Conservation (phyloP, 2,113 vertebrate genomes). For the Argyrosomus japonicus region DNA sequence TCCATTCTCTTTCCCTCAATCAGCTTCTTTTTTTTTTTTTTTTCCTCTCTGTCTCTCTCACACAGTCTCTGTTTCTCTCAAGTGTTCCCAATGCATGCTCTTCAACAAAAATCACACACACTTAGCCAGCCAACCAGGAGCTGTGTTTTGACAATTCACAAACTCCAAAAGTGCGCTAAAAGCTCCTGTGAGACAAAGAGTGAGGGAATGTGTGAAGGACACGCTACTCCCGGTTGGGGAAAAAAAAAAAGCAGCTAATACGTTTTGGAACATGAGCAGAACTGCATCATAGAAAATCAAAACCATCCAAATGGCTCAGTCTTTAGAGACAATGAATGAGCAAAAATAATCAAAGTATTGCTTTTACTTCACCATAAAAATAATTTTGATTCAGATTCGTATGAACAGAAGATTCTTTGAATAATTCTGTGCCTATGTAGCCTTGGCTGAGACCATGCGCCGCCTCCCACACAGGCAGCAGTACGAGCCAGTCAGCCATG, state of each 20-base stretch:
- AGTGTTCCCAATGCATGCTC: conserved; percentile 54
- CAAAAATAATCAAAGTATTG: conserved; percentile 24
- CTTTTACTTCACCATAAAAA: conserved; percentile 8
- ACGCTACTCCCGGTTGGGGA: background rate
- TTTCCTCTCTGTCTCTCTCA: background rate
- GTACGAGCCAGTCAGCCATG: conserved; percentile 22
- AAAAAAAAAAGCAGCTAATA: conserved; percentile 11
- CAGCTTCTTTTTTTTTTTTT: background rate
- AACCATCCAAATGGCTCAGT: background rate
- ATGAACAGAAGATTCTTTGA: conserved; percentile 23
- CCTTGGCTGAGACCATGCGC: conserved; percentile 15
- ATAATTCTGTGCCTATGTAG: conserved; percentile 17
- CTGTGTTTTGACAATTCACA: conserved; percentile 39
- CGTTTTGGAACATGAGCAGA: conserved; percentile 21
- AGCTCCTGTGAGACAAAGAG: conserved; percentile 64
- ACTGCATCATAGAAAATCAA: background rate
- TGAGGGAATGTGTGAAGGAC: conserved; percentile 57
- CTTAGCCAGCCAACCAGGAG: conserved; percentile 37
- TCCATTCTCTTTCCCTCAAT: conserved; percentile 35
- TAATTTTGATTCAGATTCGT: background rate
- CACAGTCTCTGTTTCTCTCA: conserved; percentile 35
- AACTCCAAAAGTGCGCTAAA: conserved; percentile 52
- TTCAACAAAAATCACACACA: conserved; percentile 50
- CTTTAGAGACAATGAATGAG: background rate
- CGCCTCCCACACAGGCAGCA: conserved; percentile 31